phyloP scores from a whole-genome alignment of 2,888 invertebrate genomes.

The Sarcophaga subvicina region DNA sequence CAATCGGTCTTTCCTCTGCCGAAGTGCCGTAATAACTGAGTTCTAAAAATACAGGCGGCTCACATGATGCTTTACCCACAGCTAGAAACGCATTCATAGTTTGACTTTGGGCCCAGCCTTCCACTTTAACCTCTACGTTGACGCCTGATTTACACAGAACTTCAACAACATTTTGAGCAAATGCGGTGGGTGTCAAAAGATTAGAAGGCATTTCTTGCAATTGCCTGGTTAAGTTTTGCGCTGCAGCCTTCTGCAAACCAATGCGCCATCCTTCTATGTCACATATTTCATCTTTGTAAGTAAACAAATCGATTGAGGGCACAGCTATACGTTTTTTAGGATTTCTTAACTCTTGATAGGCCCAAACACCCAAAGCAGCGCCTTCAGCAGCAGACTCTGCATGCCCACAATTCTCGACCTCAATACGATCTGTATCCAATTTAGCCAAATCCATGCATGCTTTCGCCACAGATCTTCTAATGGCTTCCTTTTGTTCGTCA shows the following conservation, averaged over 20 bases:
- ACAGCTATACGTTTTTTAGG: conserved; percentile 74
- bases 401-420: conserved; percentile 88
- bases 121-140: conserved; percentile 79
- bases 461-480: conserved; percentile 86
- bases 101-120: conserved; percentile 89
- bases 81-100: conserved; percentile 91
- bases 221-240: conserved; percentile 90
- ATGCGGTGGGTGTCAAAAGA: conserved; percentile 89
- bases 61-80: conserved; percentile 89
- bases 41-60: conserved; percentile 91
- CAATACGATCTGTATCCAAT: conserved; percentile 84
- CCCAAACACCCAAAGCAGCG: conserved; percentile 86
- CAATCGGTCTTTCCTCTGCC: conserved; percentile 85
- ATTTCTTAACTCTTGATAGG: conserved; percentile 84
- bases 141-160: conserved; percentile 79
- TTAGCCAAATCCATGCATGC: conserved; percentile 84
- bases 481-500: conserved; percentile 89
- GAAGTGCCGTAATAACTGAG: conserved; percentile 87
- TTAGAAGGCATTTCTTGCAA: conserved; percentile 92
- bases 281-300: conserved; percentile 85
- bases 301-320: conserved; percentile 81
- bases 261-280: conserved; percentile 88
- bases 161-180: conserved; percentile 86
- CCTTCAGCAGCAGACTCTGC: conserved; percentile 92
- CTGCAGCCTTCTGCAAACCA: conserved; percentile 88